Percentiles rank a stretch among this genome's conserved stretches.
phyloP scores from a whole-genome alignment of 1,140 invertebrate species.

The Brachionus asplanchnoidis region DNA sequence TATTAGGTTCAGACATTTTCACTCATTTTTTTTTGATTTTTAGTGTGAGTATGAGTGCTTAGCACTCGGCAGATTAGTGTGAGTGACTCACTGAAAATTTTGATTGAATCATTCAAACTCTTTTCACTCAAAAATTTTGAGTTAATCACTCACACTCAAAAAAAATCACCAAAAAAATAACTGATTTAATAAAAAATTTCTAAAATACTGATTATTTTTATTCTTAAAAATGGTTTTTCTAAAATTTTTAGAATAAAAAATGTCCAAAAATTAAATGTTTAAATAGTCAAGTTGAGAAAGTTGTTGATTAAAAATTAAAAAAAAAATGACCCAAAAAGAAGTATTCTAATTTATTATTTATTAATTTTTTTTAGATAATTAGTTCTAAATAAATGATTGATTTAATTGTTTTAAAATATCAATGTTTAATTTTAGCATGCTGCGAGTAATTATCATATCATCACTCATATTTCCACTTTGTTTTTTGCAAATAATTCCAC shows the following conservation, averaged over 20 bases:
- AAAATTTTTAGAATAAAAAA: too few relatives aligned
- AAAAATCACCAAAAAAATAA: too few relatives aligned
- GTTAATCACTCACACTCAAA: too few relatives aligned
- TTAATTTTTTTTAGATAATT: background rate
- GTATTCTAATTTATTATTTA: background rate
- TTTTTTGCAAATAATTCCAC: conserved; percentile 22
- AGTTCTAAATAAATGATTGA: background rate
- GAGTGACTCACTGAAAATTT: background rate
- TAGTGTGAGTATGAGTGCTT: background rate
- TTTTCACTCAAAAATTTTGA: background rate
- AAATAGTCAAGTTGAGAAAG: too few relatives aligned
- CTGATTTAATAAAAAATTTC: too few relatives aligned
- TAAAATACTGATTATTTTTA: too few relatives aligned
- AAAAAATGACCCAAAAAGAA: too few relatives aligned
- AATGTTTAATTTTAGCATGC: background rate
- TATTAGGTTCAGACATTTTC: too few relatives aligned
- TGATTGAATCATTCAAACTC: background rate
- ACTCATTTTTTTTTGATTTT: too few relatives aligned
- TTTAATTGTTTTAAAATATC: background rate
- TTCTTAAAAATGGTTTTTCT: too few relatives aligned
- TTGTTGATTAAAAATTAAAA: too few relatives aligned
- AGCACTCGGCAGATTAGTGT: background rate
- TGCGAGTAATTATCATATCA: conserved; percentile 4
- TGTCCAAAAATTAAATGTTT: too few relatives aligned
- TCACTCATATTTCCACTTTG: conserved; percentile 4